Base-by-base conservation (phyloP, 1,140 invertebrate species). In the Drosophila pandora region DNA sequence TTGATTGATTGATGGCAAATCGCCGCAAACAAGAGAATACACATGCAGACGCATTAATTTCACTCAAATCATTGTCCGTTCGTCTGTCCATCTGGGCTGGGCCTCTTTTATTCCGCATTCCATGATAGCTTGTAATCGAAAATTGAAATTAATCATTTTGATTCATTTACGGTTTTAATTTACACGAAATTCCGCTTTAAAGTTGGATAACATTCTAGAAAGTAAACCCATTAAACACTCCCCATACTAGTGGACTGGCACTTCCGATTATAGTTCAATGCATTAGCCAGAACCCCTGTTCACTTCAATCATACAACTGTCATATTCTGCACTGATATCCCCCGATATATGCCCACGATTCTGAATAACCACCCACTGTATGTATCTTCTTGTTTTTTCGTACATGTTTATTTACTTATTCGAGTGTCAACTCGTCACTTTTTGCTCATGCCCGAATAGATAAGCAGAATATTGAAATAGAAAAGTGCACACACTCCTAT, bases 101-200 rank as follows among this genome's bases (percentile, higher is more conserved):
- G 28, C 28, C 6, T 34, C 22, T n/a, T n/a, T 8, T 41, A 13
- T 41, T n/a, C 30, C 58, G 13, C 30, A 76, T 81, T 80, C 78
- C 79, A 81, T 81, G 79, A 64, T 70, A 49, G 41, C 56, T 34
- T 69, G 72, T 71, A 72, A 81, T 81, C 78, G 68, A 54, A 74
- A 82, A 57, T 73, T 30, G 43, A 82, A 73, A 82, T 82, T 64
- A 82, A 82, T 82, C 79, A 82, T 82, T 79, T 62, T n/a, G 34
- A 37, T 37, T 37, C 34, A 4, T 3, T 37, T 37, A n/a, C 3
- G 9, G 10, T 2, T 12, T 3, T 5, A 28, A 28, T 6, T 6
- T 3, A 47, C 37, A 47, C 12, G 34, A 9, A 37, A 37, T 2
- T 9, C 37, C 17, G 17, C 17, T 23, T 47, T 47, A 47, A 34